Percentiles rank a stretch among this genome's conserved stretches.
These are phyloP conservation scores for Trialeurodes vaporariorum DNA, from an alignment of 1,140 invertebrate species.

Conservation along the genomic window DNA sequence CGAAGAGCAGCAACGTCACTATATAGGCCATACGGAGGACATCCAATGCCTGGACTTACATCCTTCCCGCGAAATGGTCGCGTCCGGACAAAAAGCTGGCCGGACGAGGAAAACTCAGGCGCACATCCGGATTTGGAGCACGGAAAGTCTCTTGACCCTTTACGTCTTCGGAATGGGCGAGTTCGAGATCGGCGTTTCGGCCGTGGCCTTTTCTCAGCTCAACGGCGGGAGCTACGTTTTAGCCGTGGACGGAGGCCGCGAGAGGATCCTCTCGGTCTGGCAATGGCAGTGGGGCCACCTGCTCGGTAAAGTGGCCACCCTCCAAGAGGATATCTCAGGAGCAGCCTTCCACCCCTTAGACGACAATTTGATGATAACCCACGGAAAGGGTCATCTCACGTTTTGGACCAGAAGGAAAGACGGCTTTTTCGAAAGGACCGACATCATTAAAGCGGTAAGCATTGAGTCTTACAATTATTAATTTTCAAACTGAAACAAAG, in stretches of 20 bases:
- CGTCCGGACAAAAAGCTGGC: slow-evolving; percentile 76
- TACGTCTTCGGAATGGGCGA: slow-evolving; percentile 87
- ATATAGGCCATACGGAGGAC: slow-evolving; percentile 87
- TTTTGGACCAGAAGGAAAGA: slow-evolving; percentile 86
- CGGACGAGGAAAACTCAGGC: slow-evolving; percentile 72
- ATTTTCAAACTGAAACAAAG: too few relatives aligned
- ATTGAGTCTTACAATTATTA: too few relatives aligned
- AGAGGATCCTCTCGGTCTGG: slow-evolving; percentile 78
- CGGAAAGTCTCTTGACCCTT: slow-evolving; percentile 77
- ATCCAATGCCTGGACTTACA: slow-evolving; percentile 72
- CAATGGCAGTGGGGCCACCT: slow-evolving; percentile 83
- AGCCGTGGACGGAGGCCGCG: slow-evolving; percentile 69
- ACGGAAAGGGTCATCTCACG: slow-evolving; percentile 81
- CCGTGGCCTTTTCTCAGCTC: slow-evolving; percentile 81
- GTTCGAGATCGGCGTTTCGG: slow-evolving; percentile 78
- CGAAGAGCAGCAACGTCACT: slow-evolving; percentile 83
- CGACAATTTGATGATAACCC: slow-evolving; percentile 83
- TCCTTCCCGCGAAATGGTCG: slow-evolving; percentile 78
- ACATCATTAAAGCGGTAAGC: slow-evolving; percentile 69
- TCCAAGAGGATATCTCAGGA: slow-evolving; percentile 78
- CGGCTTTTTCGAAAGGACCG: slow-evolving; percentile 75
- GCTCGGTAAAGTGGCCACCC: slow-evolving; percentile 68
- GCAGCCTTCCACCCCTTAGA: slow-evolving; percentile 87
- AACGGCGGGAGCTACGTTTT: slow-evolving; percentile 79
- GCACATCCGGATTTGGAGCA: slow-evolving; percentile 89